Base-by-base conservation (phyloP, 2,797 vertebrate species). In the Chromobotia macracanthus region DNA sequence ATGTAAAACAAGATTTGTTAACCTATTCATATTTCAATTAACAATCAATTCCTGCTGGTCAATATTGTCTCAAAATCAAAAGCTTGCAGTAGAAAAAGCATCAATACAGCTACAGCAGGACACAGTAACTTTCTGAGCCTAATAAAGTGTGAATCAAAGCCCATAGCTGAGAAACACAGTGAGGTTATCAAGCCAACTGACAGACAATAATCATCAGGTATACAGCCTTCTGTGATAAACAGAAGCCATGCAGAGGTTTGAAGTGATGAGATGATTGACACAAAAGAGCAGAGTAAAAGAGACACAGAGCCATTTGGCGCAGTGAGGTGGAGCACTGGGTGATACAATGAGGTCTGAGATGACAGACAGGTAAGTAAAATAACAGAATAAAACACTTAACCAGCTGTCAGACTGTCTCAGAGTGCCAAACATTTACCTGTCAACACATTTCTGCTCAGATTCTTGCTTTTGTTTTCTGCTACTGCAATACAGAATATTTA, bases 381-480 rank as follows among this genome's bases (percentile, higher is more conserved):
- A 51, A n/a, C 28, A 64, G 25, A 63, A 58, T 68, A 69, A 50
- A 71, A 76, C 38, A 64, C 31, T 73, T 70, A 58, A 68, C 53
- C 66, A 82, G 77, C 81, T 72, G 73, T 69, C 81, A 75, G 75
- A 11, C 76, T 71, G 76, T 55, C 21, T 65, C 66, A 63, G 56
- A 69, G 80, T 66, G 53, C 72, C 44, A 67, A 51, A 53, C 44
- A 83, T 58, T 64, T 88, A 82, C 77, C 84, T 80, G 80, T 65
- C 84, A 81, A 82, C 53, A 35, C 73, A 88, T 84, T 84, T 72
- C 66, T 72, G 75, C 77, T 88, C 78, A 87, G 86, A 81, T 79
- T 69, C 55, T 56, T 23, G 55, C 68, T 58, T 71, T 76, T 25
- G 48, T 64, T 46, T 79, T 65, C 13, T 46, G 28, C 2, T 64